A percentile compares a stretch with the other conserved stretches of the same genome.
Conservation (phyloP, 2,888 invertebrate genomes). For the Escarpia spicata region DNA sequence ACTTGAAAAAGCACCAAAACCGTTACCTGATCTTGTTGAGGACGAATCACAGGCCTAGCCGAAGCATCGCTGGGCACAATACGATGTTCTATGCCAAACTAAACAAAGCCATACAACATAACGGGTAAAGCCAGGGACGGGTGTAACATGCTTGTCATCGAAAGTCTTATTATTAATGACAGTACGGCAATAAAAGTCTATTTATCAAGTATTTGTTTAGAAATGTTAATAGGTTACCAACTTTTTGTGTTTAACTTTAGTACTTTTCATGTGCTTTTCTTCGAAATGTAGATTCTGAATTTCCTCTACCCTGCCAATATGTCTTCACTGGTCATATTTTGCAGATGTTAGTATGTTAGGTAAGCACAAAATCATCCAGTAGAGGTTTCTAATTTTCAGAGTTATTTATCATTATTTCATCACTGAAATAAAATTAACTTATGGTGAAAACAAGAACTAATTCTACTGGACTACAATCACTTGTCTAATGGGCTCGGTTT, state of each 20-base stretch:
- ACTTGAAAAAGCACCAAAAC: slow-evolving; percentile 21
- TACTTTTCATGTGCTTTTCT: not conserved
- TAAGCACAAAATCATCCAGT: not conserved
- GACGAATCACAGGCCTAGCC: slow-evolving; percentile 55
- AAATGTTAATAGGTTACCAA: not conserved
- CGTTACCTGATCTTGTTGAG: slow-evolving; percentile 47
- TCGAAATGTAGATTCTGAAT: not conserved
- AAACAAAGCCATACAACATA: slow-evolving; percentile 43
- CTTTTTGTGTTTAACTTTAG: not conserved
- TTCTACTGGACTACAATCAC: not conserved
- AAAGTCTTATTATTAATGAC: not conserved
- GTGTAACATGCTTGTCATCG: not conserved
- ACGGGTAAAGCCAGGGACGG: not conserved
- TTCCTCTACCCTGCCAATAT: too few species aligned
- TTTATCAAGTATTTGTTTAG: not conserved
- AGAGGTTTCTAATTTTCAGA: not conserved
- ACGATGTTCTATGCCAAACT: slow-evolving; percentile 60
- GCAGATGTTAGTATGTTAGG: not conserved
- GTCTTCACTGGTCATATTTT: not conserved
- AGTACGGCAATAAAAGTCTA: not conserved
- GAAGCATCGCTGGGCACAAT: slow-evolving; percentile 51
- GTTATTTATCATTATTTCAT: not conserved
- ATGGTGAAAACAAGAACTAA: not conserved
- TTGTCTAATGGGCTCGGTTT: not conserved
- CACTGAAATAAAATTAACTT: not conserved